A percentile compares a stretch with the other conserved stretches of the same genome.
These are phyloP conservation scores for Calliopsis andreniformis DNA, from an alignment of 1,140 invertebrate species.

Conservation along the genomic window DNA sequence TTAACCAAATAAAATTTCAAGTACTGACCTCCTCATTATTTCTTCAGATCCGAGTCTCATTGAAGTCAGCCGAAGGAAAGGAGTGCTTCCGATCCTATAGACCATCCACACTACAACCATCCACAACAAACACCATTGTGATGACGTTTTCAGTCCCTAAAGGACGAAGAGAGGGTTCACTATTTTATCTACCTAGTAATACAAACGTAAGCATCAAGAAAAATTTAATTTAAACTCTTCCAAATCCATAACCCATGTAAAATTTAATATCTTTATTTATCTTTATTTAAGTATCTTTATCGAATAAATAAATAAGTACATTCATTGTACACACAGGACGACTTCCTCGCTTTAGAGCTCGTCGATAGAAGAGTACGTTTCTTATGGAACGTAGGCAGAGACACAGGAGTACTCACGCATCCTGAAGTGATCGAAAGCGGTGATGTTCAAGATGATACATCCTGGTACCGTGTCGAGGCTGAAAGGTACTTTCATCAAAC, in stretches of 20 bases:
- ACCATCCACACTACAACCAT: slow-evolving; percentile 84
- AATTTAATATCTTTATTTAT: too few species aligned
- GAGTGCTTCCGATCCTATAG: slow-evolving; percentile 90
- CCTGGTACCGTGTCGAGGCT: slow-evolving; percentile 89
- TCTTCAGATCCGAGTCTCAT: slow-evolving; percentile 89
- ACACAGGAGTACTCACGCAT: slow-evolving; percentile 85
- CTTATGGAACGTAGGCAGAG: slow-evolving; percentile 90
- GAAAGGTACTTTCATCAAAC: slow-evolving; percentile 82
- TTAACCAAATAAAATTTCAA: background rate
- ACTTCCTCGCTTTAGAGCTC: slow-evolving; percentile 91
- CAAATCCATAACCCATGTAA: too few species aligned
- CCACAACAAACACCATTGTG: slow-evolving; percentile 87
- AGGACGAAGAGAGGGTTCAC: slow-evolving; percentile 83
- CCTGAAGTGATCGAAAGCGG: slow-evolving; percentile 83
- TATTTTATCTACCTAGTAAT: slow-evolving; percentile 86
- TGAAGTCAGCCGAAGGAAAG: slow-evolving; percentile 83
- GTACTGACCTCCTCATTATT: slow-evolving; percentile 38
- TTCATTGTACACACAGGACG: slow-evolving; percentile 76
- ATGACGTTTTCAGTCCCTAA: slow-evolving; percentile 86
- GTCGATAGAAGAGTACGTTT: slow-evolving; percentile 88
- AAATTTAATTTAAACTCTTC: background rate
- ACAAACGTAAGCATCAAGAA: slow-evolving; percentile 77
- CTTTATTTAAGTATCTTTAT: too few species aligned
- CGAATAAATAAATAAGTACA: too few species aligned
- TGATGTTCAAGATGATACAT: slow-evolving; percentile 83